Percentiles rank a stretch among this genome's conserved stretches.
Conservation (phyloP, 1,140 invertebrate species). For the Epicauta chinensis region DNA sequence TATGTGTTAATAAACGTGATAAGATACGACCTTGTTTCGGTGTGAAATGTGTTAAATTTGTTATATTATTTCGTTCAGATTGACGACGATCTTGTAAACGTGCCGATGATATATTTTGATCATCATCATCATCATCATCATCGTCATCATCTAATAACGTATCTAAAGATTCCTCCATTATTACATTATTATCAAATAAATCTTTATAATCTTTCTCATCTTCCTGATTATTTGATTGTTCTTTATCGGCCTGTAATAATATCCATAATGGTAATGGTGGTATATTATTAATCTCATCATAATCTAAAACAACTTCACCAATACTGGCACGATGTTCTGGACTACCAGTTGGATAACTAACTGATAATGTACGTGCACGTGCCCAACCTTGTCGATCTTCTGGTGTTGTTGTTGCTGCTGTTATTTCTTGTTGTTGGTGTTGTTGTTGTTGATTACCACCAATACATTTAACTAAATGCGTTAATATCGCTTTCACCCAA, state of each 20-base stretch:
- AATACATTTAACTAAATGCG: constrained; percentile 86
- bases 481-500: constrained; percentile 95
- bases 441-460: constrained; percentile 57
- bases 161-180: constrained; percentile 76
- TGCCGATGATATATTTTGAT: no score
- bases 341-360: constrained; percentile 68
- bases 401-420: no score
- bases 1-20: constrained; percentile 88
- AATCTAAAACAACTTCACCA: constrained; percentile 73
- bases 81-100: constrained; percentile 48
- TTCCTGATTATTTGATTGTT: constrained; percentile 50
- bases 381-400: constrained; percentile 63
- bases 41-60: constrained; percentile 69
- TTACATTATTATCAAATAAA: constrained; percentile 72
- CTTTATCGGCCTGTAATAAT: constrained; percentile 87
- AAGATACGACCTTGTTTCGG: constrained; percentile 73
- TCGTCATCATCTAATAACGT: constrained; percentile 64
- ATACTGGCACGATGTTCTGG: constrained; percentile 42
- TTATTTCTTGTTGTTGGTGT: no score
- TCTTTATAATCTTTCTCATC: constrained; percentile 71
- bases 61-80: constrained; percentile 44
- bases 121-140: no score
- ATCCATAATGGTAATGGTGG: constrained; percentile 95
- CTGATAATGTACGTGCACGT: constrained; percentile 77
- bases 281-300: constrained; percentile 93